Evolutionary conservation across 1,140 invertebrate species (phyloP), one percentile per base, ranked within the genome.

Genomic region (Helicoverpa zea): DNA sequence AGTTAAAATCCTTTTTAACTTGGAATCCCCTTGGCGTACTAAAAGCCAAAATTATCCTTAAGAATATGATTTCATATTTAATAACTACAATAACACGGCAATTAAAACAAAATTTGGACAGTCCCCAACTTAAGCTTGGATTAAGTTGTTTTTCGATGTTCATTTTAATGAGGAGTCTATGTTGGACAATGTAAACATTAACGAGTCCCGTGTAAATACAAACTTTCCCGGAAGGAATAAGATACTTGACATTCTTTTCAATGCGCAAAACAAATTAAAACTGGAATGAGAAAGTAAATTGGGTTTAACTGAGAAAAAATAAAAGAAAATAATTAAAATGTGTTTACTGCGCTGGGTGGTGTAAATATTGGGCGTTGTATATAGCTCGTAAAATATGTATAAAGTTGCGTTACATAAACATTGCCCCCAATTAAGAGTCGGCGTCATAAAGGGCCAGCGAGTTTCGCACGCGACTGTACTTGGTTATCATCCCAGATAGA

Each of bases 401-500:
- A 52, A 79, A 68, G 16, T 14, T 35, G 51, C 16, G 29, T 78
- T 78, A 58, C 30, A 76, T 63, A 51, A 61, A 76, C 47, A 49
- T 51, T 52, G 63, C 47, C 80, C 72, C 70, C 43, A 77, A 77
- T 77, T 54, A 66, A 66, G 30, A 43, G 35, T 64, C 29, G 61
- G 59, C 35, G 61, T 64, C 75, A 64, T 64, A 77, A 77, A 77
- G 75, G 64, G 61, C 63, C 54, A 58, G 68, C 30, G 73, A 77
- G 70, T 87, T 85, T 84, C 83, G 76, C 63, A 70, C 76, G 77
- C 77, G 83, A 87, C 56, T 77, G 87, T 92, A 89, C 86, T 70
- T 58, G 74, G 59, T 80, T 88, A 84, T 85, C 82, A 86, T 86
- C 82, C 80, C 77, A 87, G 83, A 88, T 88, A 89, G 89, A 91